These are phyloP conservation scores for Tetramorium alpestre DNA, from an alignment of 1,140 invertebrate species.

Conservation along the genomic window DNA sequence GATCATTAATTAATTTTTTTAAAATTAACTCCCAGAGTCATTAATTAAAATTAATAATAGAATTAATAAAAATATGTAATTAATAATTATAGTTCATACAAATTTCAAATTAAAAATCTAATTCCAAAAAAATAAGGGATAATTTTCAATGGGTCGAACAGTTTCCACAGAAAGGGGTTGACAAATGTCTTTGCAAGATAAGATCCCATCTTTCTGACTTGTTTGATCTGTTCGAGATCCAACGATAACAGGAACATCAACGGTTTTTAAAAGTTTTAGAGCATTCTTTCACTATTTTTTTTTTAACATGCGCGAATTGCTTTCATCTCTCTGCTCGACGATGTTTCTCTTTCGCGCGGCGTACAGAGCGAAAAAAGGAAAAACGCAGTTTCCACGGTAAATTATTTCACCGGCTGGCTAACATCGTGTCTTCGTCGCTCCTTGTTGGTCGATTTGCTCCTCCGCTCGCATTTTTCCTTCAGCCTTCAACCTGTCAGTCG, in stretches of 20 bases:
- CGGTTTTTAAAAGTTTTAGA: conserved; percentile 7
- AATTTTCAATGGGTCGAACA: background rate
- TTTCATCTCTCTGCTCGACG: conserved; percentile 6
- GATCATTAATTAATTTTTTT: background rate
- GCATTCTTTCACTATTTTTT: background rate
- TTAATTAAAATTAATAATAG: background rate
- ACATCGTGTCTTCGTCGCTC: background rate
- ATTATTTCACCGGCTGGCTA: conserved; percentile 54
- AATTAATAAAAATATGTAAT: background rate
- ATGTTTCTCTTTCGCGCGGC: background rate
- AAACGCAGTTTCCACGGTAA: conserved; percentile 42
- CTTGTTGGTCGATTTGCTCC: conserved; percentile 39
- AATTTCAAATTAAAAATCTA: background rate
- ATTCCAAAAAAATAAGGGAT: background rate
- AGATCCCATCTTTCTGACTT: background rate
- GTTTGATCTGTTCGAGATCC: background rate
- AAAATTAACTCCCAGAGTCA: background rate
- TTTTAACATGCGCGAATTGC: conserved; percentile 35
- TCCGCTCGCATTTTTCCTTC: conserved; percentile 64
- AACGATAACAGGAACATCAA: background rate
- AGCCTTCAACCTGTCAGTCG: conserved; percentile 55
- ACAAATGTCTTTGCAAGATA: background rate
- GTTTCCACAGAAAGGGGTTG: background rate
- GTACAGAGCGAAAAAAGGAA: background rate
- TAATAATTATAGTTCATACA: background rate